A percentile compares a stretch with the other conserved stretches of the same genome.
phyloP scores from a whole-genome alignment of 2,797 vertebrate genomes.

The Gymnoscopelus braueri region DNA sequence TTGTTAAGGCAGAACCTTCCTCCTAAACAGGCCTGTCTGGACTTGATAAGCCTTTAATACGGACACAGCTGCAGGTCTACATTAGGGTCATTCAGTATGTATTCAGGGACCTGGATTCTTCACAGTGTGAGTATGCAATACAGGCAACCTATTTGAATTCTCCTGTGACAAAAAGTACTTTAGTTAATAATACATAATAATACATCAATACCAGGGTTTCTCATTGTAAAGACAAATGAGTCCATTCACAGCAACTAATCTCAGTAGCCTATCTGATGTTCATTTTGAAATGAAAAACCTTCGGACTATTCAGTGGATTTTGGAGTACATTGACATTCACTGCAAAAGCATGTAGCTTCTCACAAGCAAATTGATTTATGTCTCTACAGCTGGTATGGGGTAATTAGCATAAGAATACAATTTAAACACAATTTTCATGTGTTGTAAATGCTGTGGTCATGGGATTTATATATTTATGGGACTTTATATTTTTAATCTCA shows the following conservation, averaged over 20 bases:
- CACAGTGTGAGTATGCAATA: slow-evolving; percentile 42
- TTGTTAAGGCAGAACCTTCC: slow-evolving; percentile 55
- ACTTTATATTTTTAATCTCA: too few relatives aligned
- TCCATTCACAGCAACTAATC: slow-evolving; percentile 16
- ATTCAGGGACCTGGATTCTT: slow-evolving; percentile 6
- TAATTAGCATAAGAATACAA: too few relatives aligned
- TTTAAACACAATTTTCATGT: too few relatives aligned
- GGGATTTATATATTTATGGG: too few relatives aligned
- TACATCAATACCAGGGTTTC: slow-evolving; percentile 27
- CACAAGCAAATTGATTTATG: background rate
- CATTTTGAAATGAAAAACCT: slow-evolving; percentile 11
- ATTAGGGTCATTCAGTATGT: slow-evolving; percentile 38
- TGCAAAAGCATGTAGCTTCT: background rate
- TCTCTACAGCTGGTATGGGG: background rate
- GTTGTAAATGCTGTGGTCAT: too few relatives aligned
- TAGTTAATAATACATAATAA: slow-evolving; percentile 40
- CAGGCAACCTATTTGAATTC: slow-evolving; percentile 30
- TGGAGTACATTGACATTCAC: background rate
- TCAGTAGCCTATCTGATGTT: background rate
- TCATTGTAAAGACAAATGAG: background rate
- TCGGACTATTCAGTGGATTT: background rate
- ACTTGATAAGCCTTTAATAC: slow-evolving; percentile 51
- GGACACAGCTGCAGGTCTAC: slow-evolving; percentile 44
- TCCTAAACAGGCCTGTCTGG: slow-evolving; percentile 39
- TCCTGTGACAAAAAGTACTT: slow-evolving; percentile 11